Base-by-base conservation (phyloP, 2,797 vertebrate genomes). In the Sarcoramphus papa region DNA sequence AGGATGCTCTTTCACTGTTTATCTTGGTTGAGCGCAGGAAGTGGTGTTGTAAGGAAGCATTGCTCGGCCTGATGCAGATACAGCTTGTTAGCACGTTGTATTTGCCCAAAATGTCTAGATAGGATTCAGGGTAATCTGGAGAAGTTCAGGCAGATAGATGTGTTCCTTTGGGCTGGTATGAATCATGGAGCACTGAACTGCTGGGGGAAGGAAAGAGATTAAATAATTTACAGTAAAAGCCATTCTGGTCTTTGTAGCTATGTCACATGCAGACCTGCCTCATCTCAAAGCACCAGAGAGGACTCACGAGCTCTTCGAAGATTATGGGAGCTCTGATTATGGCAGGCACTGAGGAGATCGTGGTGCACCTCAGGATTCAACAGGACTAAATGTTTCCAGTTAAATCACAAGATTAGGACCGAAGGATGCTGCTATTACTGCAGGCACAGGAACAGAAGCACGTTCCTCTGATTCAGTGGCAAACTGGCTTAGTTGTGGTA, bases 191-290 rank as follows among this genome's bases (percentile, higher is more conserved):
- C 75, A 64, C 60, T 87, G 92, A 95, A 83, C 84, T 91, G 31
- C 33, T 90, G 50, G 50, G 25, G 22, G 78, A 85, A 88, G 69
- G 68, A 78, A 94, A 75, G 28, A 84, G 88, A 75, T 87, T 94
- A 93, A 97, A 85, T 90, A 75, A 93, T 92, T 96, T 91, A 94
- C 84, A 90, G 62, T 90, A 92, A 85, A 77, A 95, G 30, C 20
- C 18, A 30, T 85, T 92, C 81, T 78, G 78, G 78, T 75, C 57
- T 95, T 89, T 41, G 50, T 51, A 94, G 83, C 69, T 54, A 33
- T 3, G 54, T 78, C 47, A n/a, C 14, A n/a, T 14, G 20, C 47
- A 93, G 88, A 92, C 23, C 75, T 91, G 92, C 62, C 70, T 91
- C 74, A 22, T 93, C 63, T 86, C 86, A 93, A 92, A 74, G 56